Percentiles rank a stretch among this genome's conserved stretches.
These are phyloP conservation scores for Dreissena polymorpha DNA, from an alignment of 1,140 invertebrate genomes.

Conservation along the genomic window DNA sequence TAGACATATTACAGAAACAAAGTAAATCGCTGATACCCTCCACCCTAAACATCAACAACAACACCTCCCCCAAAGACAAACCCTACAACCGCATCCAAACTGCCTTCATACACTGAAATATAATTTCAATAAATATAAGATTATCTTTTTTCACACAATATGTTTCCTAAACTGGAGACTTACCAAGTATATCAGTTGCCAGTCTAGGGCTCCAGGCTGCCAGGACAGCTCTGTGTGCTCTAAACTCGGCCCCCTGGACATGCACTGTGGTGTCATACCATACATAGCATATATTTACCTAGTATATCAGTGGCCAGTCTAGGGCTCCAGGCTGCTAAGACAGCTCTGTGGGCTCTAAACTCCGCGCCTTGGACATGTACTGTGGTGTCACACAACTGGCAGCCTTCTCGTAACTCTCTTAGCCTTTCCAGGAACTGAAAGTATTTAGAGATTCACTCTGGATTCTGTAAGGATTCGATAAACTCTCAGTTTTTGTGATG, in stretches of 20 bases:
- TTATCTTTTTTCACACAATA: too few species aligned
- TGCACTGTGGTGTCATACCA: conserved; percentile 12
- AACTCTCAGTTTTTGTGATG: too few species aligned
- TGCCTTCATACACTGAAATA: too few species aligned
- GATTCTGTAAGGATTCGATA: too few species aligned
- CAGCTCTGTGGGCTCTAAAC: conserved; percentile 34
- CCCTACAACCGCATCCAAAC: too few species aligned
- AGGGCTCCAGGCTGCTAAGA: conserved; percentile 48
- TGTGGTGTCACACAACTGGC: conserved; percentile 23
- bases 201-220: conserved; percentile 47
- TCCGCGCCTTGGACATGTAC: not conserved
- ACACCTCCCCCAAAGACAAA: too few species aligned
- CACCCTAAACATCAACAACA: too few species aligned
- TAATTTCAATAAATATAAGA: too few species aligned
- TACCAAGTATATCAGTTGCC: conserved; percentile 4
- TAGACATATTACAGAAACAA: too few species aligned
- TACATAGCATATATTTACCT: too few species aligned
- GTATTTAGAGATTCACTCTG: not conserved
- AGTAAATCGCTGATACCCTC: too few species aligned
- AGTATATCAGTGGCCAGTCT: conserved; percentile 12
- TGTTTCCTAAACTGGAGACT: too few species aligned
- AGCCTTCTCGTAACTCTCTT: conserved; percentile 28
- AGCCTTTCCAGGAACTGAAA: conserved; percentile 21
- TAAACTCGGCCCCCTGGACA: conserved; percentile 7
- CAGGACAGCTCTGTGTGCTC: conserved; percentile 35